phyloP scores from a whole-genome alignment of 2,888 invertebrate genomes.

The Arenicola marina region DNA sequence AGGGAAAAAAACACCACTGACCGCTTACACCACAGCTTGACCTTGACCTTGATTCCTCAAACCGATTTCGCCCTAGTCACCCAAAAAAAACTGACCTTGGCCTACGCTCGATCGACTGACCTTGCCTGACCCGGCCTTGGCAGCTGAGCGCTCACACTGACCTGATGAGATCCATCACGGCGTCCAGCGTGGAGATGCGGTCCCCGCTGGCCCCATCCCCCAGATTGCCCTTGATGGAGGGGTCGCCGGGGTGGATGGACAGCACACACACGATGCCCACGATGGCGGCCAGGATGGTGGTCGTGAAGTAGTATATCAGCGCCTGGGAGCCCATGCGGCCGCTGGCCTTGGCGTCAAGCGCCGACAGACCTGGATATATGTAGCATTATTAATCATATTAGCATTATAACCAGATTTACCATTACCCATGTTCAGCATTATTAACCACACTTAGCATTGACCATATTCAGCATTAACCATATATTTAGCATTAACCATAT shows the following conservation, averaged over 20 bases:
- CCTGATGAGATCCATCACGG: constrained; percentile 69
- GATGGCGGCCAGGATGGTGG: constrained; percentile 70
- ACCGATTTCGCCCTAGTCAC: too few species aligned
- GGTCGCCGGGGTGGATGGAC: constrained; percentile 69
- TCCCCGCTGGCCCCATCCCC: constrained; percentile 41
- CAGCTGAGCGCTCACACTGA: too few species aligned
- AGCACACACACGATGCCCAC: constrained; percentile 70
- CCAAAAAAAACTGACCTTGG: too few species aligned
- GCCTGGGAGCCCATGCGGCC: constrained; percentile 71
- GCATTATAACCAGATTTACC: not conserved
- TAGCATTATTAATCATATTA: not conserved
- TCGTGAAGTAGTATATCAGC: constrained; percentile 69
- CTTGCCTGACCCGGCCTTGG: too few species aligned
- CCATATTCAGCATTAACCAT: too few species aligned
- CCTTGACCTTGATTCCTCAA: too few species aligned
- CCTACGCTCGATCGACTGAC: too few species aligned
- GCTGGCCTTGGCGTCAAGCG: constrained; percentile 69
- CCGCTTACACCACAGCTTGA: too few species aligned
- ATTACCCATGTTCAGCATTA: too few species aligned
- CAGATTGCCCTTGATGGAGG: constrained; percentile 36
- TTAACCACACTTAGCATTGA: too few species aligned
- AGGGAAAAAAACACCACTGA: too few species aligned
- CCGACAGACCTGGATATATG: constrained; percentile 66
- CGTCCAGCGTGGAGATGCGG: constrained; percentile 66
- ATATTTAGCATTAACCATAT: too few species aligned